Evolutionary conservation across 2,113 vertebrate species (phyloP).

Genomic region (Microtus oregoni): DNA sequence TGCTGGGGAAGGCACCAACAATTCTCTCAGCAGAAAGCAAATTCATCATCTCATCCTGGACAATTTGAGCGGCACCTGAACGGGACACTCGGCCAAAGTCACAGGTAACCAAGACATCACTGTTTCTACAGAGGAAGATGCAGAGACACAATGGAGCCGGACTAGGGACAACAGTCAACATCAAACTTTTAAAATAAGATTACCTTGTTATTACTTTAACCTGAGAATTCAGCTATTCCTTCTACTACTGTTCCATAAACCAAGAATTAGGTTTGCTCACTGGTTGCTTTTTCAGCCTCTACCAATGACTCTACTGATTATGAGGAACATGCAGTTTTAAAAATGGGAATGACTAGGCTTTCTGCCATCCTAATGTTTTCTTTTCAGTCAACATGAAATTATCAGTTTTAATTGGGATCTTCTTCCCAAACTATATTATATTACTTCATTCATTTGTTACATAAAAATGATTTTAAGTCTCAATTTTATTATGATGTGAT

Average conservation of each 20-base stretch:
- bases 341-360: conserved; percentile 27
- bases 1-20: not conserved
- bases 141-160: not conserved
- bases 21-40: not conserved
- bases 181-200: conserved; percentile 55
- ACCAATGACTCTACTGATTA: not conserved
- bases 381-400: conserved; percentile 1
- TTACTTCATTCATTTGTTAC: not conserved
- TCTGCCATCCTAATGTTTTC: conserved; percentile 11
- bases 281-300: conserved; percentile 41
- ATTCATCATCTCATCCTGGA: not conserved
- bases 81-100: not conserved
- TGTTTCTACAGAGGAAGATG: not conserved
- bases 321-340: not conserved
- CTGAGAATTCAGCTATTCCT: conserved; percentile 36
- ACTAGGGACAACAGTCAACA: not conserved
- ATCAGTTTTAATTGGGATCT: not conserved
- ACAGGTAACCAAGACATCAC: not conserved
- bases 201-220: conserved; percentile 48
- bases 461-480: conserved; percentile 45
- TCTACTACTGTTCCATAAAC: conserved; percentile 14
- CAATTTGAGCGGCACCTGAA: not conserved
- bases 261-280: conserved; percentile 48
- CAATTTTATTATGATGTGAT: conserved; percentile 2
- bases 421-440: not conserved